Percentiles rank a stretch among this genome's conserved stretches.
Conservation (phyloP, 1,140 invertebrate species). For the Nasonia giraulti region DNA sequence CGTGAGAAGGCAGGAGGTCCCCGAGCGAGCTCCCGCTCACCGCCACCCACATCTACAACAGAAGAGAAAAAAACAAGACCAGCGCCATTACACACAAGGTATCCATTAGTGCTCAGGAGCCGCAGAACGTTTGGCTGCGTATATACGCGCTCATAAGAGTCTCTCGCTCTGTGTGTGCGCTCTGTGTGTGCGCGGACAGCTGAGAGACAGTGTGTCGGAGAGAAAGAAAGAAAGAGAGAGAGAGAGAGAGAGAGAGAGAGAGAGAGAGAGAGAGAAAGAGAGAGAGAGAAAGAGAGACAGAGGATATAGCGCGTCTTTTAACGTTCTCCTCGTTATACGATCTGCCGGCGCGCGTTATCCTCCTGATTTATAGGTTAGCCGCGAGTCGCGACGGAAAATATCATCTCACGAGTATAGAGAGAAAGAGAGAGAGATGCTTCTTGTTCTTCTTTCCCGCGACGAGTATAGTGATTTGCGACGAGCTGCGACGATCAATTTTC, state of each 20-base stretch:
- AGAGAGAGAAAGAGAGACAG: background rate
- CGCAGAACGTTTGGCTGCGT: background rate
- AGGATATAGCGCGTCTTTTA: slow-evolving; percentile 29
- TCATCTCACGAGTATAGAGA: slow-evolving; percentile 30
- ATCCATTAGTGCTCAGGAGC: slow-evolving; percentile 68
- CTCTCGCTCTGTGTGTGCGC: background rate
- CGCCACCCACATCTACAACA: slow-evolving; percentile 77
- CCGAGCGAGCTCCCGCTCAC: slow-evolving; percentile 75
- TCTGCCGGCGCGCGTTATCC: slow-evolving; percentile 61
- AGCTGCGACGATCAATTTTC: slow-evolving; percentile 46
- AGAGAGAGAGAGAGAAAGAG: background rate
- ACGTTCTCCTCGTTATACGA: slow-evolving; percentile 46
- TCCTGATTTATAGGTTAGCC: slow-evolving; percentile 67
- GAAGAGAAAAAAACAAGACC: slow-evolving; percentile 74
- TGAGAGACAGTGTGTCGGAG: background rate
- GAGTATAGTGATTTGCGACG: slow-evolving; percentile 41
- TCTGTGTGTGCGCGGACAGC: background rate
- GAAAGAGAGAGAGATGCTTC: background rate
- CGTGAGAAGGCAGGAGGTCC: slow-evolving; percentile 67
- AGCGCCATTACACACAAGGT: slow-evolving; percentile 75
- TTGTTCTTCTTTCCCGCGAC: background rate
- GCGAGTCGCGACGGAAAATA: slow-evolving; percentile 45
- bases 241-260: background rate
- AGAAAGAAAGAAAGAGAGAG: background rate
- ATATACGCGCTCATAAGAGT: slow-evolving; percentile 1